Evolutionary conservation across 2,797 vertebrate species (phyloP).

Genomic region (Caiman crocodilus): DNA sequence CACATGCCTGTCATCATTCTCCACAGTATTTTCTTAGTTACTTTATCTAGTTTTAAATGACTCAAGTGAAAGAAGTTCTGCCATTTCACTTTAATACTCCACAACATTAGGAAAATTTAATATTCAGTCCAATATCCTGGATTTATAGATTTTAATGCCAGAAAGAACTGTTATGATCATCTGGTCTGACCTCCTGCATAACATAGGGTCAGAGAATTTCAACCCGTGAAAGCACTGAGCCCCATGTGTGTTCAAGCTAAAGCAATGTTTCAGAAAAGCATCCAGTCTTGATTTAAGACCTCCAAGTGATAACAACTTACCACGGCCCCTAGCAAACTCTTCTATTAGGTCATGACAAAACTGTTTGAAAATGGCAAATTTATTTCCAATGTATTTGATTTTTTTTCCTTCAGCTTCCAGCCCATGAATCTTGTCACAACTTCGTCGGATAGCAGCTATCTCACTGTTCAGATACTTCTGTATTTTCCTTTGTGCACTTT

Average conservation of each 20-base stretch:
- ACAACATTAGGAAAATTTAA: background rate
- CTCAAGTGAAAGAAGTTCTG: slow-evolving; percentile 32
- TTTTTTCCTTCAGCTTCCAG: background rate
- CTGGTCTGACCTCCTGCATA: background rate
- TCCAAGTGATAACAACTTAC: background rate
- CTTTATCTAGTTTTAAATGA: slow-evolving; percentile 28
- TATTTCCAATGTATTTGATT: background rate
- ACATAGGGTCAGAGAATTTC: background rate
- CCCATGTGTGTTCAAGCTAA: background rate
- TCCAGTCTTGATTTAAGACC: background rate
- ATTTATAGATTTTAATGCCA: background rate
- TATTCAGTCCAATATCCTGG: background rate
- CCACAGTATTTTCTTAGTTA: background rate
- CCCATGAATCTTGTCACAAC: background rate
- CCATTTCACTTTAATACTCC: slow-evolving; percentile 22
- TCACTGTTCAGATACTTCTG: background rate
- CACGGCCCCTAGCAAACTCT: background rate
- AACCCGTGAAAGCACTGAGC: background rate
- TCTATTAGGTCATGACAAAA: background rate
- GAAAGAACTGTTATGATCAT: background rate
- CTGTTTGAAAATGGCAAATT: background rate
- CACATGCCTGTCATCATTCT: slow-evolving; percentile 4
- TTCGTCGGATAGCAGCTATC: background rate
- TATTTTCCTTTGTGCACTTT: fast-evolving
- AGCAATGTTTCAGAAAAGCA: background rate